Percentiles rank a stretch among this genome's conserved stretches.
Evolutionary conservation across 2,113 vertebrate species (phyloP).

Genomic region (Rhadina sibilatrix): DNA sequence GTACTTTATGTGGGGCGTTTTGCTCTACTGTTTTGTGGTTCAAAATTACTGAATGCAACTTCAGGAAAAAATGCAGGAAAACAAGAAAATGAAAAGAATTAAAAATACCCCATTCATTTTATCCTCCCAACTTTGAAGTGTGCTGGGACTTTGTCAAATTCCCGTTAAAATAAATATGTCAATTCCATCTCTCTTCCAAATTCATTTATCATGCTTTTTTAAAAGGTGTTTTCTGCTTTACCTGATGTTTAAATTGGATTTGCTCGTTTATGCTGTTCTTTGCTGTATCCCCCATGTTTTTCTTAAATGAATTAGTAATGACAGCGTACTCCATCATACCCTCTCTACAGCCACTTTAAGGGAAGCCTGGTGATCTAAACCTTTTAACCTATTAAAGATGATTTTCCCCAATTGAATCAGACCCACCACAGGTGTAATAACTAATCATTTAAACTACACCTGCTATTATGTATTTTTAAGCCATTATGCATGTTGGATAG

Average conservation of each 20-base stretch:
- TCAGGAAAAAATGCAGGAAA: constrained; percentile 58
- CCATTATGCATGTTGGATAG: constrained; percentile 84
- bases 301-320: constrained; percentile 98
- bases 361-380: constrained; percentile 99
- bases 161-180: constrained; percentile 81
- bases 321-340: constrained; percentile 96
- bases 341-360: constrained; percentile 97
- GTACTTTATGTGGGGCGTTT: constrained; percentile 69
- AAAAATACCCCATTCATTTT: constrained; percentile 39
- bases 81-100: constrained; percentile 56
- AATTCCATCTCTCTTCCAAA: constrained; percentile 77
- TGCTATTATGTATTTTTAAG: constrained; percentile 92
- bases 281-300: constrained; percentile 97
- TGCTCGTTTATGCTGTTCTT: constrained; percentile 91
- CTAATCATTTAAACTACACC: constrained; percentile 95
- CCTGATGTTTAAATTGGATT: constrained; percentile 94
- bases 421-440: constrained; percentile 99
- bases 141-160: constrained; percentile 79
- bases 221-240: constrained; percentile 85
- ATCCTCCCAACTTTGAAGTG: constrained; percentile 68
- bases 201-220: constrained; percentile 86
- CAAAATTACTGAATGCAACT: constrained; percentile 72
- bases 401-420: constrained; percentile 99
- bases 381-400: constrained; percentile 99
- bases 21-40: constrained; percentile 69